Evolutionary conservation across 2,888 invertebrate species (phyloP), one percentile per base, ranked within the genome.

Genomic region (Hirudinaria manillensis): DNA sequence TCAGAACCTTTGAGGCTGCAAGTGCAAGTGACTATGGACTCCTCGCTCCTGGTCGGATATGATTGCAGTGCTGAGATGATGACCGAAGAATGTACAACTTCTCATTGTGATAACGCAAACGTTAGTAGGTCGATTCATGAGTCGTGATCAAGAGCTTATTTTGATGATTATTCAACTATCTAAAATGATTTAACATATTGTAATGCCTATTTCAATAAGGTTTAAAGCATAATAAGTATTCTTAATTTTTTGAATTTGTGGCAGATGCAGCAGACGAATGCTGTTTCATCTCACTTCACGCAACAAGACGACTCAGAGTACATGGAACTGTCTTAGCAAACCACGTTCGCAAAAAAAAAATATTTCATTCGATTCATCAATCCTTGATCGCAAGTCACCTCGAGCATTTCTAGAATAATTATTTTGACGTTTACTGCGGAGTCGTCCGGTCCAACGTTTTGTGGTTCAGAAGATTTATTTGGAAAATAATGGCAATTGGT

Each of bases 311-410:
- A 74, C 36, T 34, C 38, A 32, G 74, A 74, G 13, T 61, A 34
- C 21, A 74, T 74, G 74, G 74, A 74, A 45, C 61, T 66, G 45
- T 74, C 74, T 38, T 74, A 74, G 66, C 74, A 53, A 67, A 72
- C 27, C 19, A 32, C 72, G 7, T 61, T 61, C 61, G 19, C 10
- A 13, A 27, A 3, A 61, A 61, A 53, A 53, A 16, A 53, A 16
- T 53, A 27, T 61, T 29, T 27, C 24, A 61, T 27, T 61, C n/a
- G 61, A 61, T 61, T 61, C 29, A 61, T n/a, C 6, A 27, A 61
- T 61, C 29, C 24, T 61, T 27, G 24, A 61, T 61, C 45, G 45
- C 45, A 45, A 45, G 45, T 16, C 45, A 45, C 45, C 16, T 2
- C 16, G 16, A 45, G 45, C 45, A 45, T 45, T 45, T 45, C 16